Evolutionary conservation across 2,888 invertebrate genomes (phyloP), one percentile per base, ranked within the genome.

Genomic region (Athripsodes cinereus): DNA sequence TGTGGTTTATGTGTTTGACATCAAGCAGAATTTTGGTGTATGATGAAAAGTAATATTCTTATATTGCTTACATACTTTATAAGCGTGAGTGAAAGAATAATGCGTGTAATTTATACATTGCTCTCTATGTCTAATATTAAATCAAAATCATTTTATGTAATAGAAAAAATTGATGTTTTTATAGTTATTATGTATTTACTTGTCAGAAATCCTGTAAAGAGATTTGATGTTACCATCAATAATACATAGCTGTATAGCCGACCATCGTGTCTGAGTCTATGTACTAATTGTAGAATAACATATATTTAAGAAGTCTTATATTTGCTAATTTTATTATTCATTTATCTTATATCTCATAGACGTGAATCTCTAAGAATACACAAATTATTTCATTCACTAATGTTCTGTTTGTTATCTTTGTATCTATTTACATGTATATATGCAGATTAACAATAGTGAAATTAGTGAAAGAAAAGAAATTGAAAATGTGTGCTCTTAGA

Each of bases 211-310:
- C 13, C 20, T 22, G 51, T 51, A 51, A 5, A 22, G 3, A 8
- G 2, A 21, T 21, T 48, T n/a, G 13, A 40, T 13, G 40, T 40
- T 40, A 40, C 40, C 40, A 40, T 16, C 40, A 13, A n/a, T 40
- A 40, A 16, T 40, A 40, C 8, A n/a, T n/a, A n/a, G n/a, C n/a
- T n/a, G 10, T 40, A n/a, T 40, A 40, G 40, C 40, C 40, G 40
- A 13, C 40, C 13, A 8, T 13, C 40, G 40, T 40, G 40, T 40
- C 34, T 34, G 34, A 52, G 19, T 20, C 31, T 31, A 10, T 52
- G 16, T 19, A 34, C 20, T 51, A 56, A 44, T 47, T 50, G 44
- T 50, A 18, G 18, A 56, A 44, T 22, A 22, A 56, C 22, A 52
- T 56, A 31, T 55, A 26, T 26, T 40, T 46, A 46, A n/a, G 16